phyloP scores from a whole-genome alignment of 1,140 invertebrate species.

The Leptoteleia sp. region DNA sequence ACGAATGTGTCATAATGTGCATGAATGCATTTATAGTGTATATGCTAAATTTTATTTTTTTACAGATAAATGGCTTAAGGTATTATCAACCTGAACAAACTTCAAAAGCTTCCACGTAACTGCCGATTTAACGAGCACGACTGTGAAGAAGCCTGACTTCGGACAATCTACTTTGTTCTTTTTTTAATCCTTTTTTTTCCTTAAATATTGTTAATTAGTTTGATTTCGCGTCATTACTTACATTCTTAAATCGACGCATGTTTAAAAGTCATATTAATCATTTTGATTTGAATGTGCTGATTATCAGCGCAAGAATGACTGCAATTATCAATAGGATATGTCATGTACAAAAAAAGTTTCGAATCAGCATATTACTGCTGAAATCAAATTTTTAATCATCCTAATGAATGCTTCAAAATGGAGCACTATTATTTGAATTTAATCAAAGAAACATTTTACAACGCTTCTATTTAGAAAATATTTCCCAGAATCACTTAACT shows the following conservation, averaged over 20 bases:
- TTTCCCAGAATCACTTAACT: too few relatives aligned
- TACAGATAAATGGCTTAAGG: conserved; percentile 87
- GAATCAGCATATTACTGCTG: too few relatives aligned
- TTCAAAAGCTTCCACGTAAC: conserved; percentile 73
- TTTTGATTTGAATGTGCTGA: too few relatives aligned
- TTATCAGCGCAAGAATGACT: not conserved
- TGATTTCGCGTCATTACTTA: conserved; percentile 3
- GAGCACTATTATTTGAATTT: too few relatives aligned
- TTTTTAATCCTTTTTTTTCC: conserved; percentile 5
- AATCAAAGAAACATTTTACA: too few relatives aligned
- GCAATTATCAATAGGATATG: not conserved
- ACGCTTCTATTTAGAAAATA: too few relatives aligned
- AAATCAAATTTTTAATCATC: too few relatives aligned
- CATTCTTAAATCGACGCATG: not conserved
- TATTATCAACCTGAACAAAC: conserved; percentile 85
- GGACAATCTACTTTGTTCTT: conserved; percentile 62
- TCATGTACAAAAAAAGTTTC: not conserved
- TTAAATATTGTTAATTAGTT: conserved; percentile 8
- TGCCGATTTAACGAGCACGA: conserved; percentile 59
- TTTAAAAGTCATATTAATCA: conserved; percentile 3
- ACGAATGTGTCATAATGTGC: too few relatives aligned
- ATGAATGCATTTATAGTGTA: too few relatives aligned
- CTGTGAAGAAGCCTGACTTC: conserved; percentile 52
- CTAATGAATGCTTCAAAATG: too few relatives aligned
- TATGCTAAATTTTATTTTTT: too few relatives aligned